Evolutionary conservation across 2,797 vertebrate genomes (phyloP).

Genomic region (Alca torda): DNA sequence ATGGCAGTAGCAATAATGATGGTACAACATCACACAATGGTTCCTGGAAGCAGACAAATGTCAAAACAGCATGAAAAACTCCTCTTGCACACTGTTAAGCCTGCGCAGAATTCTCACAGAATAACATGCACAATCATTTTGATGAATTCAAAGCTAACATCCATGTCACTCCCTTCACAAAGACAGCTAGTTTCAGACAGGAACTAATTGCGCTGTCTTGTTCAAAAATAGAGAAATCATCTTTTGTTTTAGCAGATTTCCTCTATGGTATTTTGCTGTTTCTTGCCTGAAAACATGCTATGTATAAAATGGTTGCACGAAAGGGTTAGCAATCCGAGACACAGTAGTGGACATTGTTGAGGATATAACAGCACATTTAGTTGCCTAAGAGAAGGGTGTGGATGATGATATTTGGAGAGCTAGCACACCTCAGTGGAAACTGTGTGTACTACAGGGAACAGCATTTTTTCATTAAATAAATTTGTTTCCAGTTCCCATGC

Average conservation of each 20-base stretch:
- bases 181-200: background rate
- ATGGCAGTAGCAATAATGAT: constrained; percentile 23
- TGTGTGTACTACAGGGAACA: constrained; percentile 16
- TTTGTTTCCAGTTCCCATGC: background rate
- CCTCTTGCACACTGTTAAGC: background rate
- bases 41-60: constrained; percentile 47
- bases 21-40: constrained; percentile 23
- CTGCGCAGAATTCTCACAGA: background rate
- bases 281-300: background rate
- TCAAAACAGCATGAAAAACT: constrained; percentile 52
- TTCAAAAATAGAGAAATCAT: constrained; percentile 45
- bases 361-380: background rate
- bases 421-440: constrained; percentile 70
- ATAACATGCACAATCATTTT: background rate
- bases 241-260: constrained; percentile 24
- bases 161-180: background rate
- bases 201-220: background rate
- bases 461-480: background rate
- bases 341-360: background rate
- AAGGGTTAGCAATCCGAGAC: constrained; percentile 31
- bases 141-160: constrained; percentile 28
- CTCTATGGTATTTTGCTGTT: background rate
- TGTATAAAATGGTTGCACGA: constrained; percentile 8
- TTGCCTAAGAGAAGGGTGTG: background rate
- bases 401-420: constrained; percentile 55